Evolutionary conservation across 2,888 invertebrate genomes (phyloP).

Genomic region (Barypeithes pellucidus): DNA sequence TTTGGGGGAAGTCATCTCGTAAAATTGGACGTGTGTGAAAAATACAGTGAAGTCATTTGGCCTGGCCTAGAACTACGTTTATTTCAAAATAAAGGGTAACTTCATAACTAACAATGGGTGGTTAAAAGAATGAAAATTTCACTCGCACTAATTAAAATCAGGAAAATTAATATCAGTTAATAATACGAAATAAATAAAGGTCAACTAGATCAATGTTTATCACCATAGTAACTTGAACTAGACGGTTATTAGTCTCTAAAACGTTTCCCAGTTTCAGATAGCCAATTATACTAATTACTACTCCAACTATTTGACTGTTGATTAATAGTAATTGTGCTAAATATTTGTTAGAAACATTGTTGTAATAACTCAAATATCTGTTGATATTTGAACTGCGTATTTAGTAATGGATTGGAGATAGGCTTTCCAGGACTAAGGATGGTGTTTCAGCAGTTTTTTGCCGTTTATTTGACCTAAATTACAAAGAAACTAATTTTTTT

Average conservation of each 20-base stretch:
- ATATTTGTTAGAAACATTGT: constrained; percentile 22
- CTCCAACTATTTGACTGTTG: constrained; percentile 22
- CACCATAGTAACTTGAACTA: constrained; percentile 27
- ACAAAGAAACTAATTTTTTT: no score
- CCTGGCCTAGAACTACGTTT: no score
- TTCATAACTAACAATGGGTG: no score
- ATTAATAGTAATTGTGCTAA: constrained; percentile 21
- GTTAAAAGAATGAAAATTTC: no score
- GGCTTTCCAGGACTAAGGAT: neutral
- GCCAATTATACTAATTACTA: constrained; percentile 31
- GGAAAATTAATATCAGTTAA: constrained; percentile 32
- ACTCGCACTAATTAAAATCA: constrained; percentile 5
- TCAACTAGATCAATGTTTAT: constrained; percentile 39
- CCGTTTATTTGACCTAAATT: no score
- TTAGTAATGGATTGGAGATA: constrained; percentile 3
- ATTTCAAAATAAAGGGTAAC: no score
- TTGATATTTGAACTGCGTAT: constrained; percentile 18
- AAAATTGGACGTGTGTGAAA: no score
- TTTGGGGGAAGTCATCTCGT: no score
- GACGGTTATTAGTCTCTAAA: constrained; percentile 29
- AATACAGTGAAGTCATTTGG: no score
- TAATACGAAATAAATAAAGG: constrained; percentile 25
- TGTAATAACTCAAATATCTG: constrained; percentile 14
- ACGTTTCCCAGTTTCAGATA: constrained; percentile 24
- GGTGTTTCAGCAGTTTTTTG: no score